Evolutionary conservation across 2,113 vertebrate genomes (phyloP), one percentile per base, ranked within the genome.

Genomic region (Pavo muticus): DNA sequence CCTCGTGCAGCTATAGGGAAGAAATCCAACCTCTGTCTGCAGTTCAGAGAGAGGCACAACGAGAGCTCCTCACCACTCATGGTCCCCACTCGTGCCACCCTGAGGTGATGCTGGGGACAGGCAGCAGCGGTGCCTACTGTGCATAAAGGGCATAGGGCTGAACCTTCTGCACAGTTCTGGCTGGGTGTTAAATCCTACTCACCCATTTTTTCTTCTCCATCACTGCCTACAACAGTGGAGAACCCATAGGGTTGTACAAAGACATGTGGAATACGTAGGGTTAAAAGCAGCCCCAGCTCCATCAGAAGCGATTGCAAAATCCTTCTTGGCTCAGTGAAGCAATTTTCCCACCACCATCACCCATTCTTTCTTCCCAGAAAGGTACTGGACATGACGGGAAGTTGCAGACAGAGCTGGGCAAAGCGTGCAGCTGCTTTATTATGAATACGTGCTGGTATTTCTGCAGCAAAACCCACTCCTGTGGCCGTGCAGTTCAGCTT

Each of bases 361-460:
- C 80, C 32, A 37, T 44, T 61, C 35, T 77, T 82, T 83, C 85
- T 91, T 91, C 83, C 91, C 92, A 93, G 88, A 73, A 93, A 85
- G 86, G 82, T 91, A 68, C 71, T 90, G 61, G 78, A 75, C 32
- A 6, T 21, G 61, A 56, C 3, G 61, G 71, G 83, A 86, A 93
- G 57, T 37, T 87, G 27, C 84, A 84, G 74, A 1, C 50, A 75
- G 87, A 75, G 84, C 78, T 32, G 82, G 71, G 82, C 63, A 83
- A 23, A 50, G 12, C 71, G 44, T 60, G 45, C 77, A 72, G 82
- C 72, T n/a, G 56, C 47, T 64, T 90, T n/a, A 19, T 64, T 40
- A 7, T 23, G 63, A 89, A 63, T 74, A 70, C 1, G 9, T 20
- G 88, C 40, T 0, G 13, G 6, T 32, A 11, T 54, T 92, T 82